phyloP scores from a whole-genome alignment of 2,888 invertebrate genomes.

The Idaea straminata region DNA sequence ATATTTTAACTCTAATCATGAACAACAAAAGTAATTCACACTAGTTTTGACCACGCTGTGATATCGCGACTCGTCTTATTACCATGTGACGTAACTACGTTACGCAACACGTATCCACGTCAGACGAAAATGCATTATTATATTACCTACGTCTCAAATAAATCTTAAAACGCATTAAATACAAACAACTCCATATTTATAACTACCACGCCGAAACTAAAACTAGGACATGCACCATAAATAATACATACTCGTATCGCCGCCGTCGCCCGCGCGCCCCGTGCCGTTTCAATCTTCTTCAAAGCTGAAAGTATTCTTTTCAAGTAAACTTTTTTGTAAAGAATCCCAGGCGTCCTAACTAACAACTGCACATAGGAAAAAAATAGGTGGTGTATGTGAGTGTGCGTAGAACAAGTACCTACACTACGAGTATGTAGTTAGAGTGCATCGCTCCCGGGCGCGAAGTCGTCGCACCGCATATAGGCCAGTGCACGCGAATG shows the following conservation, averaged over 20 bases:
- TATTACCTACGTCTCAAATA: not conserved
- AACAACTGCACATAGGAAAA: conserved; percentile 61
- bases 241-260: not conserved
- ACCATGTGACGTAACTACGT: not conserved
- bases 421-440: conserved; percentile 65
- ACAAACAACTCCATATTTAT: not conserved
- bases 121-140: not conserved
- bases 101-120: not conserved
- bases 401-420: conserved; percentile 73
- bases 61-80: not conserved
- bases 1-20: not conserved
- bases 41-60: not conserved
- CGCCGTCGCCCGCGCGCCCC: conserved; percentile 26
- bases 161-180: not conserved
- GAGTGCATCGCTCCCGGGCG: conserved; percentile 79
- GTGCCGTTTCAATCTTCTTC: conserved; percentile 57
- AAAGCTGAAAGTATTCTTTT: conserved; percentile 62
- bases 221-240: conserved; percentile 9
- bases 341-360: conserved; percentile 54
- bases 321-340: conserved; percentile 59
- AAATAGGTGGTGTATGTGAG: conserved; percentile 65
- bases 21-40: not conserved
- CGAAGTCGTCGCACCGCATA: conserved; percentile 80
- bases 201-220: conserved; percentile 4
- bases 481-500: conserved; percentile 80